These are phyloP conservation scores for Knipowitschia caucasica DNA, from an alignment of 2,797 vertebrate species.

Conservation along the genomic window DNA sequence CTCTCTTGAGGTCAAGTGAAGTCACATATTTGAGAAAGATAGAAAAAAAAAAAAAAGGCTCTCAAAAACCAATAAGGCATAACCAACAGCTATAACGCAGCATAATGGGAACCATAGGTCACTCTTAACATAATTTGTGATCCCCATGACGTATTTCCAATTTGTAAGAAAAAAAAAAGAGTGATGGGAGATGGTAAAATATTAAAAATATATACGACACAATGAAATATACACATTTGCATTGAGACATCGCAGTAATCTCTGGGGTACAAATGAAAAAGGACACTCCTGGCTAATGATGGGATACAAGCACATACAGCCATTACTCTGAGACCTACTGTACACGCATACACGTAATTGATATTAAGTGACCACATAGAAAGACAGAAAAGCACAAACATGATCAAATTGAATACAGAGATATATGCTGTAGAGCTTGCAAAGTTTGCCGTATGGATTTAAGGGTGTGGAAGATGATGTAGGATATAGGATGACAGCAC, in stretches of 20 bases:
- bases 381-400: slow-evolving; percentile 10
- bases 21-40: neutral
- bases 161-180: no score
- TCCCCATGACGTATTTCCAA: slow-evolving; percentile 23
- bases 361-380: slow-evolving; percentile 38
- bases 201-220: slow-evolving; percentile 16
- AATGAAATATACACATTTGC: slow-evolving; percentile 41
- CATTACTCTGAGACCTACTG: slow-evolving; percentile 47
- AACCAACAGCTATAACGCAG: no score
- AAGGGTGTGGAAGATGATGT: slow-evolving; percentile 25
- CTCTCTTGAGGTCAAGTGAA: neutral
- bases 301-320: slow-evolving; percentile 35
- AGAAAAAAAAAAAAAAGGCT: neutral
- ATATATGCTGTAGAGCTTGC: slow-evolving; percentile 50
- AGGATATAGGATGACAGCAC: slow-evolving; percentile 26
- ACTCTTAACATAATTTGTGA: slow-evolving; percentile 30
- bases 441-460: slow-evolving; percentile 24
- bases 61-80: neutral
- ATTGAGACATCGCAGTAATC: slow-evolving; percentile 43
- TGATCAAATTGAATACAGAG: slow-evolving; percentile 26
- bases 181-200: no score
- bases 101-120: slow-evolving; percentile 18
- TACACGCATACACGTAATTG: slow-evolving; percentile 57
- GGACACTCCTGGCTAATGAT: slow-evolving; percentile 57
- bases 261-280: slow-evolving; percentile 61